phyloP scores from a whole-genome alignment of 1,140 invertebrate species.

The Diplogasteroides magnus region DNA sequence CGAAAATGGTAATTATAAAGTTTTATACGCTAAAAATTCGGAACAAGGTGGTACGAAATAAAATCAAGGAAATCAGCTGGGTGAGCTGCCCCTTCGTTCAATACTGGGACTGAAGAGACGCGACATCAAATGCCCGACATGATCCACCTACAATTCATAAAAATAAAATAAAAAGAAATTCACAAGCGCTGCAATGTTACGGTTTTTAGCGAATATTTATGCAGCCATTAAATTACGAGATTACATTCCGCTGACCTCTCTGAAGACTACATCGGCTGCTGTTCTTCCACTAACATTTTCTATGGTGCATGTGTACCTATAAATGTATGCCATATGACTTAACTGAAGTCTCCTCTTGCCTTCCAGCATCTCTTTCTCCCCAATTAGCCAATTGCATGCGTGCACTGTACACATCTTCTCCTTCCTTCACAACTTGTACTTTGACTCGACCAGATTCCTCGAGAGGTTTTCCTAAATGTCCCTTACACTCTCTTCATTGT shows the following conservation, averaged over 20 bases:
- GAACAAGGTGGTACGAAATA: too few relatives aligned
- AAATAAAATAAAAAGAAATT: too few relatives aligned
- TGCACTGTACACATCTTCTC: not conserved
- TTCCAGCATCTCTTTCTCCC: not conserved
- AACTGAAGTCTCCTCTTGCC: too few relatives aligned
- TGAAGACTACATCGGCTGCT: not conserved
- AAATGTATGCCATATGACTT: too few relatives aligned
- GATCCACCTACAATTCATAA: not conserved
- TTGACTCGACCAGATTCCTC: not conserved
- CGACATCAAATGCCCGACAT: not conserved
- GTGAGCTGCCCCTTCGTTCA: not conserved
- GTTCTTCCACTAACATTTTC: not conserved
- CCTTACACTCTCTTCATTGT: not conserved
- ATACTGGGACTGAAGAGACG: not conserved
- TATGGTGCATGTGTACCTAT: not conserved
- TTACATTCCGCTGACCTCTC: not conserved
- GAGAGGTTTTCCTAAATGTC: not conserved
- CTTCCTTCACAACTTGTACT: not conserved
- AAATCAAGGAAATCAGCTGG: too few relatives aligned
- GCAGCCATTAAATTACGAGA: not conserved
- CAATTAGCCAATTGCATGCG: not conserved
- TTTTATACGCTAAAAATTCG: too few relatives aligned
- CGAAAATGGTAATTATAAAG: too few relatives aligned
- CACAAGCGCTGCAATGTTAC: too few relatives aligned
- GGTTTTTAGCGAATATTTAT: too few relatives aligned